phyloP scores from a whole-genome alignment of 2,113 vertebrate genomes.

The Melierax canorus region DNA sequence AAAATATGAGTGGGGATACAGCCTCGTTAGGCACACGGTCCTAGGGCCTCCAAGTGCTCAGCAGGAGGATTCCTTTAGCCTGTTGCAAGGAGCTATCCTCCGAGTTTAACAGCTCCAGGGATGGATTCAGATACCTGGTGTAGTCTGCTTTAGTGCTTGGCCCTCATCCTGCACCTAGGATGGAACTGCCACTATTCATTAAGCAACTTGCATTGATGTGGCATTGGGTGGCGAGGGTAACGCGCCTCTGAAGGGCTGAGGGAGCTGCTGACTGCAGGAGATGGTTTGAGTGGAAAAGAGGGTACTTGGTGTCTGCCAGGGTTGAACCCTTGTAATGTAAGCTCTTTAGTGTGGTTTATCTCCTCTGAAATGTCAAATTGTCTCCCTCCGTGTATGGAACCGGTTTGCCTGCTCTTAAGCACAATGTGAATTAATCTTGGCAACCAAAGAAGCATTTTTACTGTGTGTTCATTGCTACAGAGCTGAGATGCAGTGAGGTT shows the following conservation, averaged over 20 bases:
- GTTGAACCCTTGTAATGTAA: conserved; percentile 17
- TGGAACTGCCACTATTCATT: neutral
- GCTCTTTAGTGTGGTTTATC: conserved; percentile 21
- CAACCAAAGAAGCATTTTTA: neutral
- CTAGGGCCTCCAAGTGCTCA: conserved; percentile 51
- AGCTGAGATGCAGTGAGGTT: neutral
- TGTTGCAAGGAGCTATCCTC: conserved; percentile 47
- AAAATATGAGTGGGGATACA: conserved; percentile 71
- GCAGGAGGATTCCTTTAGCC: conserved; percentile 36
- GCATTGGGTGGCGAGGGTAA: neutral
- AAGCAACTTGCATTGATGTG: neutral
- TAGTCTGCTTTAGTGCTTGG: neutral
- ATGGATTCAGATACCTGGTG: neutral
- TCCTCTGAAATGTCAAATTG: conserved; percentile 16
- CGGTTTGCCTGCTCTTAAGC: neutral
- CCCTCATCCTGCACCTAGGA: neutral
- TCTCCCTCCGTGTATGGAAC: neutral
- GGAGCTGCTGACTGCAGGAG: neutral
- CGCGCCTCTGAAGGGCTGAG: neutral
- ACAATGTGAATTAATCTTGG: neutral
- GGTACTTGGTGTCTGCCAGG: neutral
- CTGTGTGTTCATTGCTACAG: neutral
- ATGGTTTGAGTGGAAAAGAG: neutral
- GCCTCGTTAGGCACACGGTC: conserved; percentile 74
- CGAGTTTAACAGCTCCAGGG: conserved; percentile 29